Evolutionary conservation across 2,888 invertebrate genomes (phyloP), one percentile per base, ranked within the genome.

Genomic region (Yponomeuta plumbellus): DNA sequence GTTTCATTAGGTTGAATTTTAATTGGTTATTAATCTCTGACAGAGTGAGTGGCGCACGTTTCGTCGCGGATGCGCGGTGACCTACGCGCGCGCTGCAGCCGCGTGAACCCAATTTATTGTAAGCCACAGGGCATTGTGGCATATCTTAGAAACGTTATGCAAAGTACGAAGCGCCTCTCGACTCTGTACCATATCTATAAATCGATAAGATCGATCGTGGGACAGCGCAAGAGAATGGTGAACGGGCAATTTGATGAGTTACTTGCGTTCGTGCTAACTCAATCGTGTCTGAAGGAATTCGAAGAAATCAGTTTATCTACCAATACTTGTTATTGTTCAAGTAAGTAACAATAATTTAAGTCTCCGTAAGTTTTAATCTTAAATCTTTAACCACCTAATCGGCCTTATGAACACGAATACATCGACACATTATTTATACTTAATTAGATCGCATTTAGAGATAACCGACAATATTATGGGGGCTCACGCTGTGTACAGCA

Each of bases 161-260:
- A 88, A 88, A 90, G 81, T 85, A 82, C 86, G 80, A 85, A 81
- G 84, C 82, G 80, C 87, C 87, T 87, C 87, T 89, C 88, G 80
- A 84, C 86, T 86, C 79, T 80, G 76, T 78, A 84, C 87, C 86
- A 73, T 73, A 86, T 86, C 84, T 85, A 86, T 86, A 85, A 84
- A 85, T 85, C 79, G 82, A 84, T 80, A 82, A 78, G 81, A 83
- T 77, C 79, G 80, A 84, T 88, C 88, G 89, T 88, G 87, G 83
- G 88, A 89, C 84, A 83, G 80, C 78, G 77, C 81, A 80, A 82
- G 86, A 84, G 88, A 87, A 81, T 81, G 86, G 66, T 85, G 88
- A 87, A 81, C 81, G 86, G 66, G 85, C 74, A 75, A 80, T 78
- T 82, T 84, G 84, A 85, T 81, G 78, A 80, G 83, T 84, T 82